These are phyloP conservation scores for Leucoma salicis DNA, from an alignment of 2,888 invertebrate genomes.

Conservation along the genomic window DNA sequence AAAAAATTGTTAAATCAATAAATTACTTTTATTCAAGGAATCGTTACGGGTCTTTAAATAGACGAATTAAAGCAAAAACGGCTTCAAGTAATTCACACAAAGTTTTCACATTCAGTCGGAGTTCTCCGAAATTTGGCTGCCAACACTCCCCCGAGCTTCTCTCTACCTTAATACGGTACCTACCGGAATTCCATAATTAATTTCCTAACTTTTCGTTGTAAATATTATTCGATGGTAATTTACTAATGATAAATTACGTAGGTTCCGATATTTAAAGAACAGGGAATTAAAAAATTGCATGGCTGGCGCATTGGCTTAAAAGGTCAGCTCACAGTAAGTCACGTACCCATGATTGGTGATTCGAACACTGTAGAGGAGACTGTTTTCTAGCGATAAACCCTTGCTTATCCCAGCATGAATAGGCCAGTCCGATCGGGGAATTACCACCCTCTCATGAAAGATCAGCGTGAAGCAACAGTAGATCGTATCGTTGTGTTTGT, in stretches of 20 bases:
- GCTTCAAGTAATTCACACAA: conserved; percentile 38
- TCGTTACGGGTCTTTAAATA: conserved; percentile 35
- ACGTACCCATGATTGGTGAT: no score
- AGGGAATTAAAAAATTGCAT: no score
- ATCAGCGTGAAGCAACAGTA: no score
- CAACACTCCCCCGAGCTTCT: conserved; percentile 40
- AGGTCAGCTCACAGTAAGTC: no score
- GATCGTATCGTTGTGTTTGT: no score
- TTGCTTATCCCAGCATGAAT: no score
- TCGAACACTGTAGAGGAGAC: no score
- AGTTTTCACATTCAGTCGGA: conserved; percentile 55
- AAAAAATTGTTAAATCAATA: conserved; percentile 6
- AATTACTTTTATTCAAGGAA: conserved; percentile 31
- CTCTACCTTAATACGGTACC: conserved; percentile 41
- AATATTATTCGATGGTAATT: conserved; percentile 42
- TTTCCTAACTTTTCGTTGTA: conserved; percentile 52
- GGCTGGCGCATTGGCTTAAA: no score
- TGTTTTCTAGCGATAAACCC: no score
- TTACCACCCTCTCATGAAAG: no score
- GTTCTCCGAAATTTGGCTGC: conserved; percentile 46
- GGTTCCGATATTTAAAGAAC: no score
- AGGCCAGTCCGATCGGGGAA: no score
- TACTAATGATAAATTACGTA: conserved; percentile 9
- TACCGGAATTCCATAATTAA: conserved; percentile 54
- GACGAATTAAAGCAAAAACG: conserved; percentile 47